Percentiles rank a stretch among this genome's conserved stretches.
phyloP scores from a whole-genome alignment of 2,888 invertebrate genomes.

The Andrena praecox region DNA sequence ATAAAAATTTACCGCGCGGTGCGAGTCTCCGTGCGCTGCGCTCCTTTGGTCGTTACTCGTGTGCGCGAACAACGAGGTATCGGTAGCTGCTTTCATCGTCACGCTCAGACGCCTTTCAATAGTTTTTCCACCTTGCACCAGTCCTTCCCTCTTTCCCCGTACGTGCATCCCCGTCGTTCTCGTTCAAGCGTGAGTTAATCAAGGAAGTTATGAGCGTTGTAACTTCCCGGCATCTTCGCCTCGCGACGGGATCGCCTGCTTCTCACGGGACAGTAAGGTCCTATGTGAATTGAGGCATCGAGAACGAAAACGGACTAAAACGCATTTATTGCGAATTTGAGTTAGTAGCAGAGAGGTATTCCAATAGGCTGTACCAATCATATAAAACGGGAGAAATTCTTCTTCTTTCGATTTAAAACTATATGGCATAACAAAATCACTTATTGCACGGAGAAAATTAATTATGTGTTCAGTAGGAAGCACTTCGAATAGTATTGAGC shows the following conservation, averaged over 20 bases:
- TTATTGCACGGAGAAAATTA: no score
- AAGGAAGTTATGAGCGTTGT: conserved; percentile 28
- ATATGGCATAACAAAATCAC: no score
- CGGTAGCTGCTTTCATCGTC: conserved; percentile 32
- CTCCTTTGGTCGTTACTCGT: neutral
- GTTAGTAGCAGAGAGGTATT: no score
- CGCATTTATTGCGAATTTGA: no score
- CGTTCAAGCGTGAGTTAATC: conserved; percentile 30
- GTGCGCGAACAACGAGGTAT: neutral
- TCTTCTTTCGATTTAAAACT: no score
- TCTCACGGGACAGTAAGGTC: conserved; percentile 10
- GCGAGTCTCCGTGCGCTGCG: neutral
- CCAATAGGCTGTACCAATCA: no score
- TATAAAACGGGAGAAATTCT: no score
- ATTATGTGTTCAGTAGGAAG: no score
- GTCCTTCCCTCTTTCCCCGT: neutral
- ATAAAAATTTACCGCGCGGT: conserved; percentile 16
- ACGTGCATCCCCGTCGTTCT: conserved; percentile 13
- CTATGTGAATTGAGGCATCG: neutral
- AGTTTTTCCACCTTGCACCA: neutral
- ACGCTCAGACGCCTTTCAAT: neutral
- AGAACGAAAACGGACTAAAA: no score
- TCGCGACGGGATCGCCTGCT: conserved; percentile 6
- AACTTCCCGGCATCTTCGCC: neutral
- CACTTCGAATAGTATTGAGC: no score